Conservation (phyloP, 2,888 invertebrate species). For the Caenorhabditis sulstoni region DNA sequence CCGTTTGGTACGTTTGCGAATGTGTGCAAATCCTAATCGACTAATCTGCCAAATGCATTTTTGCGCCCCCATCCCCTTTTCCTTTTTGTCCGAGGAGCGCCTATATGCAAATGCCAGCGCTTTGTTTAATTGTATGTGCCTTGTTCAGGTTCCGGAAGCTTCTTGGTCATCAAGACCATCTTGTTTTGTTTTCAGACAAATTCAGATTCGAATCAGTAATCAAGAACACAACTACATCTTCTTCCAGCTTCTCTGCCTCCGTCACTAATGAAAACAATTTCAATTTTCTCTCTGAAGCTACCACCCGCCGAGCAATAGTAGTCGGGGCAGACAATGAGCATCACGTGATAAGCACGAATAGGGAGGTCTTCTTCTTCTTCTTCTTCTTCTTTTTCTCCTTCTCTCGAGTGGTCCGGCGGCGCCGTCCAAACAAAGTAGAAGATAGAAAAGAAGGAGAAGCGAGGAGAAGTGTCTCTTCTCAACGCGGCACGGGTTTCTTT, state of each 20-base stretch:
- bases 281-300: not conserved
- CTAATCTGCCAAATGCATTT: conserved; percentile 57
- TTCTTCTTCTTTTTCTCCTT: conserved; percentile 12
- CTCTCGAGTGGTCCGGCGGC: not conserved
- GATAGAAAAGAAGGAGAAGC: conserved; percentile 13
- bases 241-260: conserved; percentile 4
- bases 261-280: conserved; percentile 38
- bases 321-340: conserved; percentile 31
- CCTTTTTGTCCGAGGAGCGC: conserved; percentile 18
- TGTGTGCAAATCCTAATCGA: conserved; percentile 30
- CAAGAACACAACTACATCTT: conserved; percentile 21
- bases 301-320: conserved; percentile 1
- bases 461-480: conserved; percentile 47
- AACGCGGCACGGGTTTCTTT: not conserved
- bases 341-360: conserved; percentile 47
- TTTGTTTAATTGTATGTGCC: conserved; percentile 29
- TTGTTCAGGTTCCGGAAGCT: not conserved
- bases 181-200: conserved; percentile 14
- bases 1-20: conserved; percentile 1
- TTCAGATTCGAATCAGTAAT: conserved; percentile 34
- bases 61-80: conserved; percentile 27
- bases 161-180: conserved; percentile 33
- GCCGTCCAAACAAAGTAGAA: conserved; percentile 43
- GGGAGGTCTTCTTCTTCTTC: conserved; percentile 42
- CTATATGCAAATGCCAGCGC: conserved; percentile 47